Evolutionary conservation across 2,797 vertebrate genomes (phyloP).

Genomic region (Malacoraja senta): DNA sequence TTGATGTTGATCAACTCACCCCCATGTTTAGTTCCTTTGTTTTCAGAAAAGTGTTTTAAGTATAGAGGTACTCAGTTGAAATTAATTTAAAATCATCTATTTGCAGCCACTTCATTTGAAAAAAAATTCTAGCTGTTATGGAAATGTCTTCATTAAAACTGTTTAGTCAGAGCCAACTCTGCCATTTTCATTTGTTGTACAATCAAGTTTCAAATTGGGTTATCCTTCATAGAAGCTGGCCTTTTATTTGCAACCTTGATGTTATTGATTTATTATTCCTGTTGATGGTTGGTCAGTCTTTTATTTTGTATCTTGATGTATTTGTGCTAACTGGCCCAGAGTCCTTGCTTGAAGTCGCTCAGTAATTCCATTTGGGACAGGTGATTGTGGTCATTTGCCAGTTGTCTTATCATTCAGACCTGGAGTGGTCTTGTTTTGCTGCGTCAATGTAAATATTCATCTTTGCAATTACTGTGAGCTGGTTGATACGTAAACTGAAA

Average conservation of each 20-base stretch:
- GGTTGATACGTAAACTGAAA: neutral
- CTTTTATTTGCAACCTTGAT: neutral
- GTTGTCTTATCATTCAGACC: neutral
- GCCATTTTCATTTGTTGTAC: neutral
- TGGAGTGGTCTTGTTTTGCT: neutral
- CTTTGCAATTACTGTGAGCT: neutral
- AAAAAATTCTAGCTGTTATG: neutral
- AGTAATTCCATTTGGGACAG: neutral
- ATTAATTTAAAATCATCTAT: too few relatives aligned
- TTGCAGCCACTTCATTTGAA: neutral
- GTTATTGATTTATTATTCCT: neutral
- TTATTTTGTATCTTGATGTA: neutral
- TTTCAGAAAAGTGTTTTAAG: too few relatives aligned
- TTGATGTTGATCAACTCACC: too few relatives aligned
- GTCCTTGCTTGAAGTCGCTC: neutral
- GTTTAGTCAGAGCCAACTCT: neutral
- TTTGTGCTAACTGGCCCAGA: neutral
- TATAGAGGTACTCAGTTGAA: too few relatives aligned
- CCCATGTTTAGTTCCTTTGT: too few relatives aligned
- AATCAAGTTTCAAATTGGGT: neutral
- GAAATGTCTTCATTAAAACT: neutral
- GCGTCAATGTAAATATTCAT: neutral
- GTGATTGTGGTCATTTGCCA: neutral
- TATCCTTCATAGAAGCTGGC: neutral
- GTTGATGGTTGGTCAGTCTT: neutral